Conservation (phyloP, 2,113 vertebrate genomes). For the Corythornis cristatus region DNA sequence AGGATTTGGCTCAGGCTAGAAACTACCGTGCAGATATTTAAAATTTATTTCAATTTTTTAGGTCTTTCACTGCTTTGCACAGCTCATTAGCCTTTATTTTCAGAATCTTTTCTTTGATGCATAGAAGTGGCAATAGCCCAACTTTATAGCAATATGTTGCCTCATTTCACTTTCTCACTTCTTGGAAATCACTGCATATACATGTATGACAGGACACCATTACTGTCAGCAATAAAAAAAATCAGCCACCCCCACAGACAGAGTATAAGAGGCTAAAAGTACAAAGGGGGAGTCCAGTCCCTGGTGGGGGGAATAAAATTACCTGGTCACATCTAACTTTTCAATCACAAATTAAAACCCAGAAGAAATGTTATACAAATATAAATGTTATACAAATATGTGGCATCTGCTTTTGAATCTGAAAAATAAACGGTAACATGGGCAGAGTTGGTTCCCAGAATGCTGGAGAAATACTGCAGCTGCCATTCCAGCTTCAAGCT, state of each 20-base stretch:
- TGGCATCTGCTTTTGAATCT: background rate
- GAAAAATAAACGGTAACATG: background rate
- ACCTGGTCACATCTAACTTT: background rate
- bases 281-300: background rate
- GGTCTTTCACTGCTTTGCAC: background rate
- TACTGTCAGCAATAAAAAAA: background rate
- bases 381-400: background rate
- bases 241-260: background rate
- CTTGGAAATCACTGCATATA: background rate
- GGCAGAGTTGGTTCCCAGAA: background rate
- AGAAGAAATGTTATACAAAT: background rate
- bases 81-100: constrained; percentile 53
- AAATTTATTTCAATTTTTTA: constrained; percentile 6
- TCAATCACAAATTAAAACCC: background rate
- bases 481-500: background rate
- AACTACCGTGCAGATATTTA: background rate
- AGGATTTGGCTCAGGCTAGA: background rate
- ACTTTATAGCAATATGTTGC: background rate
- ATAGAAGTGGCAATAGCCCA: background rate
- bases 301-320: background rate
- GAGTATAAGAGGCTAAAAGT: background rate
- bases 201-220: background rate
- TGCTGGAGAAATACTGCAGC: background rate
- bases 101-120: background rate
- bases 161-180: background rate